Conservation (phyloP, 2,113 vertebrate genomes). For the Gasterosteus nipponicus region DNA sequence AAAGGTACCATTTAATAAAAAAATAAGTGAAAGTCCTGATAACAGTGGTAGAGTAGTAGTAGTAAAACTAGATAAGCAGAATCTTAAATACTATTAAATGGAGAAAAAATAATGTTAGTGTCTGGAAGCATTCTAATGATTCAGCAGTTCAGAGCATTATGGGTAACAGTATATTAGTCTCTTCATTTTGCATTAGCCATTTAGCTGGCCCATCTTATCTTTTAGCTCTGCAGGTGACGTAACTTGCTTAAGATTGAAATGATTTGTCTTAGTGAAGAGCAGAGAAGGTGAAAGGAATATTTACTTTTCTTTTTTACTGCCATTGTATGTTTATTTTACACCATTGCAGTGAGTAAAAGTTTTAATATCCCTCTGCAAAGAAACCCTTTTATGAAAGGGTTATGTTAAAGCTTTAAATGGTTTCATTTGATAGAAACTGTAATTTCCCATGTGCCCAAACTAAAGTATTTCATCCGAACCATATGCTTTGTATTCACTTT, state of each 20-base stretch:
- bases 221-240: not conserved
- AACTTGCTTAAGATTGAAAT: not conserved
- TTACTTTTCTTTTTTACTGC: not conserved
- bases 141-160: not conserved
- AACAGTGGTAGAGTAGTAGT: too few species aligned
- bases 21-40: too few species aligned
- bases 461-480: slow-evolving; percentile 4
- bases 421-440: slow-evolving; percentile 1
- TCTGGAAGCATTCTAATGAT: not conserved
- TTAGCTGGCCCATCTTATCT: not conserved
- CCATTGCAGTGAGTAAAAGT: not conserved
- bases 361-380: slow-evolving; percentile 5
- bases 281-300: not conserved
- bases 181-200: not conserved
- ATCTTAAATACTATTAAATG: too few species aligned
- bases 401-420: not conserved
- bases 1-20: too few species aligned
- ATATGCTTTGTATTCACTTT: slow-evolving; percentile 45
- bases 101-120: too few species aligned
- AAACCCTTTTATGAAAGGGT: not conserved
- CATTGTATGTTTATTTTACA: not conserved
- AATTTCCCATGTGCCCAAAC: not conserved
- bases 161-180: not conserved
- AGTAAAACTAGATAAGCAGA: too few species aligned
- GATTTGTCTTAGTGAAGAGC: not conserved